Percentiles rank a stretch among this genome's conserved stretches.
These are phyloP conservation scores for Sylvietta virens DNA, from an alignment of 2,113 vertebrate genomes.

Conservation along the genomic window DNA sequence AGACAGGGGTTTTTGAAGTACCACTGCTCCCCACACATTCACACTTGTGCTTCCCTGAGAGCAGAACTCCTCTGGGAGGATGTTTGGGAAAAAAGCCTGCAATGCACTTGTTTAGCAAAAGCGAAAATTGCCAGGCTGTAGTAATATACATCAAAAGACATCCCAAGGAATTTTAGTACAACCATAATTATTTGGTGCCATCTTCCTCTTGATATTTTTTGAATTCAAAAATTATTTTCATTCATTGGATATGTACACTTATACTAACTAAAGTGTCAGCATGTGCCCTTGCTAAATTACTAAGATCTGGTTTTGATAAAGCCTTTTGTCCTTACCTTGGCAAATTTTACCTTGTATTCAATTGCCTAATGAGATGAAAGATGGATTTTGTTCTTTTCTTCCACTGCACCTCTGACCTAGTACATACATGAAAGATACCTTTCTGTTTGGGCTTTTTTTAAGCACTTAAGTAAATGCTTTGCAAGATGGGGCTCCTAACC, in stretches of 20 bases:
- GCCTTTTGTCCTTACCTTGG: background rate
- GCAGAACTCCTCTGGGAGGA: background rate
- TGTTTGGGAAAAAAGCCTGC: background rate
- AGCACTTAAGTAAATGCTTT: background rate
- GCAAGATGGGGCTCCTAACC: background rate
- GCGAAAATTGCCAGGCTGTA: background rate
- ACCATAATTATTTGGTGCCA: background rate
- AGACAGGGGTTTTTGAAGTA: background rate
- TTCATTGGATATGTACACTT: background rate
- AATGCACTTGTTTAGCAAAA: background rate
- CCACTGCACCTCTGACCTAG: background rate
- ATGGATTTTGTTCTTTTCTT: background rate
- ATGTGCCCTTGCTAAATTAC: background rate
- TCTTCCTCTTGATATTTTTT: background rate
- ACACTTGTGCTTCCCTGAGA: background rate
- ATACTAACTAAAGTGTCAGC: background rate
- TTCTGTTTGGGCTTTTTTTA: background rate
- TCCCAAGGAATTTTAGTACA: background rate
- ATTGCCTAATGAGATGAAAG: background rate
- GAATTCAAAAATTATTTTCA: background rate
- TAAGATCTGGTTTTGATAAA: background rate
- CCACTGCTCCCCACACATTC: rapidly evolving
- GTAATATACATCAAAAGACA: background rate
- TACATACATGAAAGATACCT: background rate
- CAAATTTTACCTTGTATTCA: background rate